Percentiles rank a stretch among this genome's conserved stretches.
Conservation (phyloP, 1,140 invertebrate genomes). For the Hyposmocoma kahamanoa region DNA sequence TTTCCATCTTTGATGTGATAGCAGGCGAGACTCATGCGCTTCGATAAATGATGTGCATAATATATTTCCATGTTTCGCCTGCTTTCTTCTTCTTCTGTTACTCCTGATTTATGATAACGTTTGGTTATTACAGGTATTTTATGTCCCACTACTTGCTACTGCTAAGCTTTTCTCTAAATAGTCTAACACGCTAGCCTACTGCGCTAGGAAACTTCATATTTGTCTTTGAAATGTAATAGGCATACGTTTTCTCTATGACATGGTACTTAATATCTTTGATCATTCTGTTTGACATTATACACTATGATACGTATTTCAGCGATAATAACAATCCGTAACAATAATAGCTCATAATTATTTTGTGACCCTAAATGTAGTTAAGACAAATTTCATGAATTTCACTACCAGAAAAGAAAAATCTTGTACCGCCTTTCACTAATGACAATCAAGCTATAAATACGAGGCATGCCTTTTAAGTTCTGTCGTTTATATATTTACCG, state of each 20-base stretch:
- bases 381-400: no score
- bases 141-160: neutral
- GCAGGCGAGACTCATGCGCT: conserved; percentile 39
- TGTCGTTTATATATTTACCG: neutral
- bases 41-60: conserved; percentile 28
- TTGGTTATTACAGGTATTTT: neutral
- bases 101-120: conserved; percentile 16
- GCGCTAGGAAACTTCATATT: neutral
- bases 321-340: no score
- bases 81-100: conserved; percentile 29
- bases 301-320: no score
- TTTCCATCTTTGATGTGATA: conserved; percentile 30
- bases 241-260: neutral
- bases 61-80: conserved; percentile 21
- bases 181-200: neutral
- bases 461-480: neutral
- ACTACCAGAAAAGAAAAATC: no score
- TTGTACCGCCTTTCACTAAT: no score
- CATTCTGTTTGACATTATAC: no score
- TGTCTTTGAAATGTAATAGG: neutral
- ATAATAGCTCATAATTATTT: no score
- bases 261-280: no score
- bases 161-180: neutral
- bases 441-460: no score
- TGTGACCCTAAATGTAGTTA: no score